A percentile compares a stretch with the other conserved stretches of the same genome.
These are phyloP conservation scores for Lutraria rhynchaena DNA, from an alignment of 1,140 invertebrate genomes.

Conservation along the genomic window DNA sequence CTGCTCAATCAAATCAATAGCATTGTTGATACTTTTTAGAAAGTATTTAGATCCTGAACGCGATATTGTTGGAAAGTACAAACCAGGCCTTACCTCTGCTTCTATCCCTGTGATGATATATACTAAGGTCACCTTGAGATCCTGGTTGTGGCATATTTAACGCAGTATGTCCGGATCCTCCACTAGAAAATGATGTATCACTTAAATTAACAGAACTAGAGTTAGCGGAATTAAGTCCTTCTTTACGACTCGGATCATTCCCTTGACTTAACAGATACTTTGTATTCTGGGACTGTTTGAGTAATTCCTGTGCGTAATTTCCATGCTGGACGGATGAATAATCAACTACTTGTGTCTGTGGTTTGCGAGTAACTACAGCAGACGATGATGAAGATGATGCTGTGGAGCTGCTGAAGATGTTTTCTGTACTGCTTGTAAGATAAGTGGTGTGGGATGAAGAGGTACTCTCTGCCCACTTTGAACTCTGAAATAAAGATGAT, in stretches of 20 bases:
- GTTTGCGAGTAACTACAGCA: background rate
- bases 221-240: constrained; percentile 55
- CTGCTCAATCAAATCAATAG: no score
- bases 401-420: constrained; percentile 60
- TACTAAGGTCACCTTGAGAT: background rate
- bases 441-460: constrained; percentile 50
- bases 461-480: constrained; percentile 55
- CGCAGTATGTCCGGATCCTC: constrained; percentile 64
- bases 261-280: constrained; percentile 77
- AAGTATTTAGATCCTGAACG: no score
- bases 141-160: constrained; percentile 44
- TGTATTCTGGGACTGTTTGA: constrained; percentile 79
- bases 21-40: no score
- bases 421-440: constrained; percentile 61
- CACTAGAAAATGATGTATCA: constrained; percentile 75
- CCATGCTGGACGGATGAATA: constrained; percentile 68
- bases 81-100: constrained; percentile 28
- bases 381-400: constrained; percentile 31
- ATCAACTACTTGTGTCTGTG: background rate
- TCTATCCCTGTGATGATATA: constrained; percentile 21
- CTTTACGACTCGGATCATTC: constrained; percentile 54
- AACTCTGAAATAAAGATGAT: constrained; percentile 44
- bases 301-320: constrained; percentile 76
- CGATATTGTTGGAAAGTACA: no score
- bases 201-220: constrained; percentile 72